Evolutionary conservation across 2,888 invertebrate species (phyloP).

Genomic region (Pseudeuparius sepicola): DNA sequence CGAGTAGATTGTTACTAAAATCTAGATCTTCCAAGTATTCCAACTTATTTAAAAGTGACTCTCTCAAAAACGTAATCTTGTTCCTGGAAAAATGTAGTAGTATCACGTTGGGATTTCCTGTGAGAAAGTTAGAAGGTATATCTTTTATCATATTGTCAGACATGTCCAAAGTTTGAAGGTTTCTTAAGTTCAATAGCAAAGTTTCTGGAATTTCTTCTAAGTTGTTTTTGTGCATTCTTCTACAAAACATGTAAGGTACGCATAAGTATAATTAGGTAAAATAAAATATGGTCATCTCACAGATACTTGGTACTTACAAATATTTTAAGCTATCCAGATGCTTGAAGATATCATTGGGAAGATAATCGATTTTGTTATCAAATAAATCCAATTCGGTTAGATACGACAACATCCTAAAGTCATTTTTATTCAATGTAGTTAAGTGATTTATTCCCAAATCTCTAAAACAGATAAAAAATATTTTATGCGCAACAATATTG

Average conservation of each 20-base stretch:
- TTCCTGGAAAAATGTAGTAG: constrained; percentile 60
- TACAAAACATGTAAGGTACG: no score
- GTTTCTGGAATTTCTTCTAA: constrained; percentile 51
- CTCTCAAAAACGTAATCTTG: constrained; percentile 47
- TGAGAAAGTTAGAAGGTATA: constrained; percentile 50
- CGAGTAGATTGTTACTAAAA: constrained; percentile 56
- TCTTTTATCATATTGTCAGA: constrained; percentile 53
- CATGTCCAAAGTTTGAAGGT: constrained; percentile 57
- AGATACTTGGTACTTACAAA: constrained; percentile 47
- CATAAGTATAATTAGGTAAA: no score
- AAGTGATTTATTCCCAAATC: constrained; percentile 63
- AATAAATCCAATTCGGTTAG: constrained; percentile 61
- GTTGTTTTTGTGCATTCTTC: constrained; percentile 55
- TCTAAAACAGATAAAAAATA: constrained; percentile 41
- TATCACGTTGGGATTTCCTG: constrained; percentile 47
- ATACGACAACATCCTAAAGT: constrained; percentile 54
- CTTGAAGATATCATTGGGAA: constrained; percentile 56
- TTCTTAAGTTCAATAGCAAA: constrained; percentile 48
- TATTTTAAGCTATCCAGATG: constrained; percentile 51
- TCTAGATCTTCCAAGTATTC: constrained; percentile 56
- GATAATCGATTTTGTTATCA: constrained; percentile 58
- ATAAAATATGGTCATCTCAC: no score
- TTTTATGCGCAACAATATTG: not conserved
- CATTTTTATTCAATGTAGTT: constrained; percentile 56
- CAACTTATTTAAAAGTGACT: constrained; percentile 48